Evolutionary conservation across 2,888 invertebrate species (phyloP).

Genomic region (Stratiomys singularior): DNA sequence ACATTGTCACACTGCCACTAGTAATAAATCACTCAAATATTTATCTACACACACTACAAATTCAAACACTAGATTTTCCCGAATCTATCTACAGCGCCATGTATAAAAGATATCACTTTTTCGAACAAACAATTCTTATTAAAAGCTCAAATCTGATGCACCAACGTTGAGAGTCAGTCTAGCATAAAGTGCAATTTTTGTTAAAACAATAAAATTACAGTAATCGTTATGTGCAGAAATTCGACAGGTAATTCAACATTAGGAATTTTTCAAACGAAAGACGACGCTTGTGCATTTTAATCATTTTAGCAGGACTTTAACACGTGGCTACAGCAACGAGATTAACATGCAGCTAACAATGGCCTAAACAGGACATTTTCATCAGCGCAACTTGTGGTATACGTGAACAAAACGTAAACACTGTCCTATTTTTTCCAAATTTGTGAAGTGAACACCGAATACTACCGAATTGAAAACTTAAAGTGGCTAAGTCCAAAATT

Average conservation of each 20-base stretch:
- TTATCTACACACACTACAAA: neutral
- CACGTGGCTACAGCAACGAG: neutral
- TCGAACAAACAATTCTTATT: neutral
- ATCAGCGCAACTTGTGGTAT: neutral
- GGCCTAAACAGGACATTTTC: neutral
- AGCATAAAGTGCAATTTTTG: neutral
- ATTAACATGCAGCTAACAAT: neutral
- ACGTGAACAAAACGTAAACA: neutral
- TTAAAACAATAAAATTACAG: neutral
- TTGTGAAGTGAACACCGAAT: too few relatives aligned
- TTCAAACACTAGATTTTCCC: neutral
- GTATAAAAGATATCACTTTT: neutral
- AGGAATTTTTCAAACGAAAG: constrained; percentile 53
- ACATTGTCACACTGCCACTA: constrained; percentile 65
- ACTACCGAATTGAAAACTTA: too few relatives aligned
- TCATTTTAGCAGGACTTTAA: neutral
- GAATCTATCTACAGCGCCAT: neutral
- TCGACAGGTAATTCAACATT: constrained; percentile 53
- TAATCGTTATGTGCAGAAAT: constrained; percentile 52
- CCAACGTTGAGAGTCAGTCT: too few relatives aligned
- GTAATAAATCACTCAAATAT: neutral
- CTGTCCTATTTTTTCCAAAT: neutral
- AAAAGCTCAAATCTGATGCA: neutral
- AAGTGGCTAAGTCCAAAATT: neutral
- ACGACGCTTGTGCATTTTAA: constrained; percentile 53